These are phyloP conservation scores for Trachymyrmex cornetzi DNA, from an alignment of 1,140 invertebrate genomes.

Conservation along the genomic window DNA sequence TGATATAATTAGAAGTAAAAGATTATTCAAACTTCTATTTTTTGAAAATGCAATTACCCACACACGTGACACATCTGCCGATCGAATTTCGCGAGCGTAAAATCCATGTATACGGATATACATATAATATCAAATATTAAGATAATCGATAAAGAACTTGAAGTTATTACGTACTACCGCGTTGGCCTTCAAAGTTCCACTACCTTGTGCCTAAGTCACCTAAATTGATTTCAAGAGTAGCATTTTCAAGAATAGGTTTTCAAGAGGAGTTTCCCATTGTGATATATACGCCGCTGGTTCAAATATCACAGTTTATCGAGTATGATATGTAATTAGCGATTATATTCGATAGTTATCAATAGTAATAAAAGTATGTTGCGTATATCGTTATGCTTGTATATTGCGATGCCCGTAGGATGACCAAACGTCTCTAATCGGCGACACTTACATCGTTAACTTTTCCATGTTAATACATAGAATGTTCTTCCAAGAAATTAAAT, in stretches of 20 bases:
- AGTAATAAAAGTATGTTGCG: constrained; percentile 72
- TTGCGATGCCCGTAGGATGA: constrained; percentile 23
- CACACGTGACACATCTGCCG: background rate
- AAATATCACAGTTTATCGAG: constrained; percentile 83
- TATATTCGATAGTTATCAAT: constrained; percentile 72
- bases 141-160: constrained; percentile 69
- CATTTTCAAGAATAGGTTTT: constrained; percentile 31
- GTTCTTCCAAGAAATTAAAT: background rate
- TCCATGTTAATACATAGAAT: constrained; percentile 19
- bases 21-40: background rate
- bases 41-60: constrained; percentile 11
- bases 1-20: constrained; percentile 2
- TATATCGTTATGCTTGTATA: constrained; percentile 38
- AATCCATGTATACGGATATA: constrained; percentile 66
- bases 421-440: constrained; percentile 16
- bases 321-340: constrained; percentile 82
- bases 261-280: constrained; percentile 51
- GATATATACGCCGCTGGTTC: constrained; percentile 73
- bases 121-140: constrained; percentile 75
- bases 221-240: constrained; percentile 67
- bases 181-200: constrained; percentile 38
- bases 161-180: constrained; percentile 58
- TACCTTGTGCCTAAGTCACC: constrained; percentile 42
- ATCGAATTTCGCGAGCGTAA: constrained; percentile 55
- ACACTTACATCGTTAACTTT: background rate